Evolutionary conservation across 2,888 invertebrate genomes (phyloP), one percentile per base, ranked within the genome.

Genomic region (Acholoe squamosa): DNA sequence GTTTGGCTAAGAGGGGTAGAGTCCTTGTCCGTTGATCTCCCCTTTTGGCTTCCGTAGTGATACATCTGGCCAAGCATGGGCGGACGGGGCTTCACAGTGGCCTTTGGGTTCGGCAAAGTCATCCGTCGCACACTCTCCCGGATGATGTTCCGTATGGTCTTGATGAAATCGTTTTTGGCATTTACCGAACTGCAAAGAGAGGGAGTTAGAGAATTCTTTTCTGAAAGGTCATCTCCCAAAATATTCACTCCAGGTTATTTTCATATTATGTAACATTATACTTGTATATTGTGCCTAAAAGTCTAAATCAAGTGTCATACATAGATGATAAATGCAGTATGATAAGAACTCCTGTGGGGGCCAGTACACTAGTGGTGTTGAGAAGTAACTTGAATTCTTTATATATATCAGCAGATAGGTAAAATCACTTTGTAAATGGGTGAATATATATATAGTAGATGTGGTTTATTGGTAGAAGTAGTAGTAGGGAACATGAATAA

Each of bases 81-180:
- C 22, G 86, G 91, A 10, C 71, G 56, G 3, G 71, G 90, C 43
- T 80, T 56, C 34, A 61, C 76, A 25, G 88, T 54, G 28, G 91
- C 90, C 43, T 91, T 91, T 25, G 89, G 34, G 67, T 61, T 61
- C 12, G 99, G 99, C 96, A 99, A 97, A 94, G 98, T 98, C 99
- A 99, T 99, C 96, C 98, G 99, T 94, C 99, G 97, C 80, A 99
- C 99, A 91, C 98, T 98, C 96, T 99, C 99, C 92, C 99, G 97
- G 94, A 99, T 99, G 93, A 99, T 99, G 96, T 99, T 99, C 90
- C 99, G 97, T 94, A 99, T 99, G 91, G 99, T 99, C 96, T 98
- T 98, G 95, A 99, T 97, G 97, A 99, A 99, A 93, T 99, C 99
- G 96, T 99, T 98, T 93, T 99, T 97, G 96, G 99, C 99, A 96